These are phyloP conservation scores for Reticulitermes speratus DNA, from an alignment of 1,140 invertebrate species.

Conservation along the genomic window DNA sequence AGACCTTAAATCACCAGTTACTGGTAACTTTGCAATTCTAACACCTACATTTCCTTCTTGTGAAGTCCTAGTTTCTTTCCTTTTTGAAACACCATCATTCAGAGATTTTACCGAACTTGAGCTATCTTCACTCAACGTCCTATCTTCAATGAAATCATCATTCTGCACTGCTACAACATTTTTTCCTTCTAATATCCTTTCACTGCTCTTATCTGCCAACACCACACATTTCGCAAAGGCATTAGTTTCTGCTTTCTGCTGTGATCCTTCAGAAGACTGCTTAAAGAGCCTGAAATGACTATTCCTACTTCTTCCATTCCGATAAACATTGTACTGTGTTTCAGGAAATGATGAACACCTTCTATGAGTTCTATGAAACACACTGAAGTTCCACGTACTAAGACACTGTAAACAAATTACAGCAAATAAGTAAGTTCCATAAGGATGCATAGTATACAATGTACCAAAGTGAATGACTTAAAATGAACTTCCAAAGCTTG, in stretches of 20 bases:
- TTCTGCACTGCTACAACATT: neutral
- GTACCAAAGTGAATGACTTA: too few species aligned
- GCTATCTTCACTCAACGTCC: neutral
- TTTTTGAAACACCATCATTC: constrained; percentile 4
- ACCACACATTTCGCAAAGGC: neutral
- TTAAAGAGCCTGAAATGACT: neutral
- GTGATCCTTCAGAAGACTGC: neutral
- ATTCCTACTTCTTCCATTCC: neutral
- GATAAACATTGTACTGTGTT: constrained; percentile 32
- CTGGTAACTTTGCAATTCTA: neutral
- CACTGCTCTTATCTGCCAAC: neutral
- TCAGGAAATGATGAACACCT: constrained; percentile 51
- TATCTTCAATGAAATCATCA: neutral
- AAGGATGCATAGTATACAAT: too few species aligned
- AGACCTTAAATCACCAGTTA: neutral
- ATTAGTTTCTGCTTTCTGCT: neutral
- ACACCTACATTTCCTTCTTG: neutral
- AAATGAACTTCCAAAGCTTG: too few species aligned
- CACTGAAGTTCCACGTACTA: constrained; percentile 40
- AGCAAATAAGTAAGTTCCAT: constrained; percentile 8
- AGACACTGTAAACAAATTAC: constrained; percentile 39
- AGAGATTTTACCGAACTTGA: neutral
- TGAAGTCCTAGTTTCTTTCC: neutral
- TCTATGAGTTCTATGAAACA: constrained; percentile 44
- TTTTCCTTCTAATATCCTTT: neutral